These are phyloP conservation scores for Chironomus tepperi DNA, from an alignment of 1,140 invertebrate genomes.

Conservation along the genomic window DNA sequence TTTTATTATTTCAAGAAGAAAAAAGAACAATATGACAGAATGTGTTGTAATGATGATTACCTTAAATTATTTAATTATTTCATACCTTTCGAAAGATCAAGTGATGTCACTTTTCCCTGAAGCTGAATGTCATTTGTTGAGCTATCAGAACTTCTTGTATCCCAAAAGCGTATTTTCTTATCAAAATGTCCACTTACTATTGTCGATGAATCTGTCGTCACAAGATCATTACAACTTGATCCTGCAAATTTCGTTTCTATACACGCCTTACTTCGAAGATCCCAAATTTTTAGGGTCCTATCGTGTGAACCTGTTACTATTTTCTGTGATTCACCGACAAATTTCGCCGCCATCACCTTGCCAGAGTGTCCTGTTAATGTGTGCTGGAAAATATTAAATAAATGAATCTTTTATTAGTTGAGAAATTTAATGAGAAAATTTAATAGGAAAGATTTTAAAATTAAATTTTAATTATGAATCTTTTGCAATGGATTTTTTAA, in stretches of 20 bases:
- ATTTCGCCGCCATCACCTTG: constrained; percentile 91
- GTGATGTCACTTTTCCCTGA: constrained; percentile 89
- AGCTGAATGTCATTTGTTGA: constrained; percentile 76
- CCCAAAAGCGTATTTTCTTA: constrained; percentile 95
- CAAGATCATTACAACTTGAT: constrained; percentile 92
- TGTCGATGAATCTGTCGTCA: constrained; percentile 74
- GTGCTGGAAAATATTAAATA: constrained; percentile 61
- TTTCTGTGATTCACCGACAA: constrained; percentile 79
- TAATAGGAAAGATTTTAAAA: no score
- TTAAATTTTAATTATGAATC: no score
- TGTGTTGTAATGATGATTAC: no score
- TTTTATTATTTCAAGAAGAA: no score
- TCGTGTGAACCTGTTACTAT: constrained; percentile 92
- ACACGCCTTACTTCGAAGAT: constrained; percentile 84
- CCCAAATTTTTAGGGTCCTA: constrained; percentile 95
- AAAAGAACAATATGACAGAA: no score
- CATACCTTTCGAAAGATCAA: constrained; percentile 84
- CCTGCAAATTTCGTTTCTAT: constrained; percentile 94
- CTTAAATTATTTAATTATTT: constrained; percentile 25
- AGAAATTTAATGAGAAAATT: not conserved
- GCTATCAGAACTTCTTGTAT: constrained; percentile 69
- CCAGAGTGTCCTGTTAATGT: constrained; percentile 93
- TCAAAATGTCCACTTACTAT: constrained; percentile 97
- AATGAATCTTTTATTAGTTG: not conserved
- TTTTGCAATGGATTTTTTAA: no score